Evolutionary conservation across 2,888 invertebrate genomes (phyloP).

Genomic region (Papilio protenor): DNA sequence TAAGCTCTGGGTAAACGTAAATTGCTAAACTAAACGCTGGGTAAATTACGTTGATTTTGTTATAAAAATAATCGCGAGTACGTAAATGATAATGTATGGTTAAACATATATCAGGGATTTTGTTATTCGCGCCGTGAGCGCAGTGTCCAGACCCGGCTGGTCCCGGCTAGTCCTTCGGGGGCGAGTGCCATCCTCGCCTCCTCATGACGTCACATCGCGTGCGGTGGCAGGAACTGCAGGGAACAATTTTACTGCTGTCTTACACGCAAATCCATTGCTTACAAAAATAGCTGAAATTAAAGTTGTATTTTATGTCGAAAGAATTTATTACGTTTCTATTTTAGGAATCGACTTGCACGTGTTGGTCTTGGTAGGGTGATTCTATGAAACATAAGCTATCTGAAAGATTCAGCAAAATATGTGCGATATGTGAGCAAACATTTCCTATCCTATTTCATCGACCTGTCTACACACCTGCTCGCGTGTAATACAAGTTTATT

Average conservation of each 20-base stretch:
- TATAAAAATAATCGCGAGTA: neutral
- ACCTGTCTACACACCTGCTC: slow-evolving; percentile 12
- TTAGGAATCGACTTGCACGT: neutral
- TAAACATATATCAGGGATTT: neutral
- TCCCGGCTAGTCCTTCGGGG: neutral
- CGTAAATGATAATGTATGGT: neutral
- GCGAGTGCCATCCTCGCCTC: neutral
- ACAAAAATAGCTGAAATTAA: neutral
- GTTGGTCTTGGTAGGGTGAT: neutral
- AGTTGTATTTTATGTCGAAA: neutral
- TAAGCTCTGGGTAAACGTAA: neutral
- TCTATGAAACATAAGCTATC: neutral
- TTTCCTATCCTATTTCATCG: slow-evolving; percentile 32
- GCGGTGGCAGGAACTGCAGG: neutral
- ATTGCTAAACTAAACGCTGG: neutral
- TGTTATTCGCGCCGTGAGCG: neutral
- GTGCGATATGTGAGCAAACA: slow-evolving; percentile 24
- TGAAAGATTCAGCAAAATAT: neutral
- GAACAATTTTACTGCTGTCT: neutral
- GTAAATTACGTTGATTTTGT: too few species aligned
- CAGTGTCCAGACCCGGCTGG: neutral
- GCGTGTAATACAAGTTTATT: slow-evolving; percentile 7
- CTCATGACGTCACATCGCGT: neutral
- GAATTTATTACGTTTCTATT: neutral
- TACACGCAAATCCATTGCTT: neutral